Base-by-base conservation (phyloP, 2,888 invertebrate genomes). In the Dryobota labecula region DNA sequence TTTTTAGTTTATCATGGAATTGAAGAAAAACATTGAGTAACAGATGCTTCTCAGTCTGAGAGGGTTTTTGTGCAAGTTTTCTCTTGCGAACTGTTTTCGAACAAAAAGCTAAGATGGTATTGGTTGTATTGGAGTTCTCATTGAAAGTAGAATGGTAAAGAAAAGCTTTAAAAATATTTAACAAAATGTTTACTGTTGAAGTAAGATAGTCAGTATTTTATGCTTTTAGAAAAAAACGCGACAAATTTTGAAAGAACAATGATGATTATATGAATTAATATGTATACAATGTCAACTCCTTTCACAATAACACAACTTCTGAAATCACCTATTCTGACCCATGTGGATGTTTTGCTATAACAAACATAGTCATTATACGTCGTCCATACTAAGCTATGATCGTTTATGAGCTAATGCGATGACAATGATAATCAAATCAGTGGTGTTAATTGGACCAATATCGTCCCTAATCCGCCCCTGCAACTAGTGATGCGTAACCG, bases 381-480 rank as follows among this genome's bases (percentile, higher is more conserved):
- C 11, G 8, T 30, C 4, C 11, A 11, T n/a, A 36, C 18, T n/a
- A 2, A 20, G 7, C 20, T 36, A 18, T 51, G 11, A n/a, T 30
- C 30, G 6, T 2, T 27, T 24, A n/a, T 2, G 30, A 43, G 18
- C 33, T 15, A 15, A 56, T 56, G 36, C 27, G 4, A 24, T 36
- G 13, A 53, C 20, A 20, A 47, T 51, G 13, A 64, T 45, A 2
- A 51, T 51, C 45, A 75, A n/a, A 6, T 41, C 20, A 9, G 7
- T 43, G 15, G 38, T 51, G 47, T n/a, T 63, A 77, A 79, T 65
- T 61, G 33, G 47, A 73, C 57, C 51, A 36, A 43, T 51, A 47
- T 30, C 24, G 13, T 58, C 72, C 78, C 73, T 36, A 88, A 85
- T 88, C 80, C 88, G 77, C n/a, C 83, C 82, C 90, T 89, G 90